phyloP scores from a whole-genome alignment of 2,888 invertebrate genomes.

The Andrena camellia region DNA sequence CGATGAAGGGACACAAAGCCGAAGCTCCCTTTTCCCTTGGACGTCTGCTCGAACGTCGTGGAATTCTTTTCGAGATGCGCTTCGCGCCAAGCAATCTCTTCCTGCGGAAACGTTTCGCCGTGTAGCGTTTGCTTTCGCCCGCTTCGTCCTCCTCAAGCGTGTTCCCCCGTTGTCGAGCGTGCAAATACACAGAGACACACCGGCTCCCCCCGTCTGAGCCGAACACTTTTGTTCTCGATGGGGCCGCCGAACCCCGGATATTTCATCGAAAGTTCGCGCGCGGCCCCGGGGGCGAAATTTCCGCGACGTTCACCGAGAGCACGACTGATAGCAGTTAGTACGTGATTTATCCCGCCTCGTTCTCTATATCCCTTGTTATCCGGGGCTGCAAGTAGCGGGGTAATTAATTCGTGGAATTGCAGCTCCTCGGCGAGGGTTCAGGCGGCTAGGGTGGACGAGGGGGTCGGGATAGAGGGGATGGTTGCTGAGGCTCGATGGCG shows the following conservation, averaged over 20 bases:
- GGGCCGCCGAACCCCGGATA: constrained; percentile 37
- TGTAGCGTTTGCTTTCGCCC: constrained; percentile 23
- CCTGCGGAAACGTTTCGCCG: constrained; percentile 17
- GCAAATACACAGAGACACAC: constrained; percentile 36
- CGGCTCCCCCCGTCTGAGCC: not conserved
- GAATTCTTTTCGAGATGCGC: constrained; percentile 22
- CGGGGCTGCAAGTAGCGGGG: constrained; percentile 40
- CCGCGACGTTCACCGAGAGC: constrained; percentile 45
- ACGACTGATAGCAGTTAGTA: constrained; percentile 55
- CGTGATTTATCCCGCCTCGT: constrained; percentile 52
- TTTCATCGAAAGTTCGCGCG: constrained; percentile 46
- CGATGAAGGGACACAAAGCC: not conserved
- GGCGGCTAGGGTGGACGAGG: not conserved
- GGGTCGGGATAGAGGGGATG: no score
- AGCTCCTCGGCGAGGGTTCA: constrained; percentile 36
- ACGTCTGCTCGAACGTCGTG: constrained; percentile 16
- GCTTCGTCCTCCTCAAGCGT: constrained; percentile 4
- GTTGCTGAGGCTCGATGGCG: not conserved
- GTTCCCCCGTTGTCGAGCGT: constrained; percentile 2
- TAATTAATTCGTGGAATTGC: constrained; percentile 66
- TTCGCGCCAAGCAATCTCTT: constrained; percentile 22
- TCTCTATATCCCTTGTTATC: constrained; percentile 62
- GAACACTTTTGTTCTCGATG: constrained; percentile 27
- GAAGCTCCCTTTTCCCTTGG: constrained; percentile 5
- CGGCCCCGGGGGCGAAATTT: constrained; percentile 35